phyloP scores from a whole-genome alignment of 2,797 vertebrate species.

The Thalassophryne amazonica region DNA sequence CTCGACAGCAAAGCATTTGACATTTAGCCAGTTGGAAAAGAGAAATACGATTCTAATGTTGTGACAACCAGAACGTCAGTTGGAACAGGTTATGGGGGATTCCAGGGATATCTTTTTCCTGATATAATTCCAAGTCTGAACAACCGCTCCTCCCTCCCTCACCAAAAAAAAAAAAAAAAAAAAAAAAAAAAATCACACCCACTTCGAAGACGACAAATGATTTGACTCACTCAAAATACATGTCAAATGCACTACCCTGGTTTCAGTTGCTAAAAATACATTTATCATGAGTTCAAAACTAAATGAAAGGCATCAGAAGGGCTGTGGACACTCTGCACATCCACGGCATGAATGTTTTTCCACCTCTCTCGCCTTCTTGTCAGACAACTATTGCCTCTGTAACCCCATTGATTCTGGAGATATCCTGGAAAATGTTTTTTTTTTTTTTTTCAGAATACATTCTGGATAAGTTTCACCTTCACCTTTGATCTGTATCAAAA shows the following conservation, averaged over 20 bases:
- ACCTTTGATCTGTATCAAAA: too few relatives aligned
- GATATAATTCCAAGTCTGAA: constrained; percentile 69
- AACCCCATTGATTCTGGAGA: too few relatives aligned
- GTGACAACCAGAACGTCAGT: constrained; percentile 49
- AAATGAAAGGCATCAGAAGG: too few relatives aligned
- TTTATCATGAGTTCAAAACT: too few relatives aligned
- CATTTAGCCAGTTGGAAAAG: constrained; percentile 56
- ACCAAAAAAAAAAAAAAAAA: constrained; percentile 26
- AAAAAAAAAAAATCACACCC: constrained; percentile 53
- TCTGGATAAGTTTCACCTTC: too few relatives aligned
- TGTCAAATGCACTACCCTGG: not conserved
- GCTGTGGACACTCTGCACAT: too few relatives aligned
- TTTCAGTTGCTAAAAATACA: not conserved
- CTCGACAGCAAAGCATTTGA: constrained; percentile 26
- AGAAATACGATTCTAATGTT: constrained; percentile 64
- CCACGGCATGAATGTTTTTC: too few relatives aligned
- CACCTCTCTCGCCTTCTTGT: too few relatives aligned
- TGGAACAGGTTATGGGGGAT: constrained; percentile 84
- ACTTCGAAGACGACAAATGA: constrained; percentile 24
- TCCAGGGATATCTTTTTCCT: constrained; percentile 79
- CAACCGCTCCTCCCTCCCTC: constrained; percentile 61
- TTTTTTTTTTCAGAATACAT: too few relatives aligned
- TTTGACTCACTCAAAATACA: constrained; percentile 38
- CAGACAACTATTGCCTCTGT: too few relatives aligned
- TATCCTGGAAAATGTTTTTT: too few relatives aligned